Conservation (phyloP, 2,888 invertebrate species). For the Bellardia pandia region DNA sequence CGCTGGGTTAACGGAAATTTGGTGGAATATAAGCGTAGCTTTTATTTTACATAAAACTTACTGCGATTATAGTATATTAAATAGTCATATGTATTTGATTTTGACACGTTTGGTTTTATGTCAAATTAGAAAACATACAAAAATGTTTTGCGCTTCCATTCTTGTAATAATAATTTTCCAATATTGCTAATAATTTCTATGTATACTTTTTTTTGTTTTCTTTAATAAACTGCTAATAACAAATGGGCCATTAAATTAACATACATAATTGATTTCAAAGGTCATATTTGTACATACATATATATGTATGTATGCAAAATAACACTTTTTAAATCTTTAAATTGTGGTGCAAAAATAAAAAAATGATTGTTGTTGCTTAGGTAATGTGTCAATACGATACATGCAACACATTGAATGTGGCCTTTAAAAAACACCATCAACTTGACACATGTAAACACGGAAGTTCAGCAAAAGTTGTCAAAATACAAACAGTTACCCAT, state of each 20-base stretch:
- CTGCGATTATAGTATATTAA: too few relatives aligned
- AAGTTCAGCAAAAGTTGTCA: slow-evolving; percentile 56
- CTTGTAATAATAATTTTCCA: too few relatives aligned
- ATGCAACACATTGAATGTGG: slow-evolving; percentile 41
- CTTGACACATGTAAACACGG: slow-evolving; percentile 66
- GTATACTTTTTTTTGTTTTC: too few relatives aligned
- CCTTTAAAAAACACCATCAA: slow-evolving; percentile 54
- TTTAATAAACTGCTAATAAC: too few relatives aligned
- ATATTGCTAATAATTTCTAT: too few relatives aligned
- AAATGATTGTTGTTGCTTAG: neutral
- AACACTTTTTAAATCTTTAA: slow-evolving; percentile 10
- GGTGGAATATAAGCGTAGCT: too few relatives aligned
- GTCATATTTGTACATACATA: neutral
- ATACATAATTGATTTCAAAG: slow-evolving; percentile 29
- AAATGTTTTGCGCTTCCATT: too few relatives aligned
- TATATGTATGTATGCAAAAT: neutral
- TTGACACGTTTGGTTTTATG: too few relatives aligned
- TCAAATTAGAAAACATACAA: too few relatives aligned
- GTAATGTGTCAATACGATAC: slow-evolving; percentile 28
- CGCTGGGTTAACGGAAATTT: too few relatives aligned
- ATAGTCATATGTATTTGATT: too few relatives aligned
- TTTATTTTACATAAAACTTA: too few relatives aligned
- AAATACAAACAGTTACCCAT: slow-evolving; percentile 32
- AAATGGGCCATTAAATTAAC: neutral
- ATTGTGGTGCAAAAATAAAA: neutral